These are phyloP conservation scores for Euclidia mi DNA, from an alignment of 2,888 invertebrate genomes.

Conservation along the genomic window DNA sequence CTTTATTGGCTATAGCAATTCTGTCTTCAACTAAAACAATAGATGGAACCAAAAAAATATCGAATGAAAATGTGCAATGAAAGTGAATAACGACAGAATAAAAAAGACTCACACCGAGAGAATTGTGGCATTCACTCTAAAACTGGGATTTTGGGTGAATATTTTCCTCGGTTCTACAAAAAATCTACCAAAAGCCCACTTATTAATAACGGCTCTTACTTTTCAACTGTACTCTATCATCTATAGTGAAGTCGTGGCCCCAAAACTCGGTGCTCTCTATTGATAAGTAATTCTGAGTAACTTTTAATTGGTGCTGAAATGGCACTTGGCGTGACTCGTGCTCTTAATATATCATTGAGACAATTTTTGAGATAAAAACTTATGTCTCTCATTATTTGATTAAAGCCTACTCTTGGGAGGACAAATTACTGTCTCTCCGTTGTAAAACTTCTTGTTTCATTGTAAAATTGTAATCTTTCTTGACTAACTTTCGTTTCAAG, in stretches of 20 bases:
- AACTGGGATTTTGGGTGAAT: slow-evolving; percentile 36
- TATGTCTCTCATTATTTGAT: slow-evolving; percentile 52
- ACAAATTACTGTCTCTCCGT: slow-evolving; percentile 28
- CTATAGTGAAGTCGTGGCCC: slow-evolving; percentile 13
- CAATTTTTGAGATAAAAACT: slow-evolving; percentile 46
- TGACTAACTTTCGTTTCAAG: slow-evolving; percentile 30
- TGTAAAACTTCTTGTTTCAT: slow-evolving; percentile 47
- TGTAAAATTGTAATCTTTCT: slow-evolving; percentile 51
- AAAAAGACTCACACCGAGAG: slow-evolving; percentile 30
- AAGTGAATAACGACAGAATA: slow-evolving; percentile 21
- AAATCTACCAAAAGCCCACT: slow-evolving; percentile 27
- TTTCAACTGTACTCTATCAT: slow-evolving; percentile 48
- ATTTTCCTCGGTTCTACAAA: slow-evolving; percentile 26
- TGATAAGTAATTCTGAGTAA: slow-evolving; percentile 48
- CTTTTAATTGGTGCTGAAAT: slow-evolving; percentile 50
- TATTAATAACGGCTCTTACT: slow-evolving; percentile 44
- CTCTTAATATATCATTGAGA: slow-evolving; percentile 26
- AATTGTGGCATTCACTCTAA: slow-evolving; percentile 26
- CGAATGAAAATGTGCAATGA: too few species aligned
- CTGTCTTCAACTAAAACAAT: not conserved
- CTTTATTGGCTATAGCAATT: too few species aligned
- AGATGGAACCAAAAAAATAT: too few species aligned
- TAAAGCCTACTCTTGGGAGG: slow-evolving; percentile 23
- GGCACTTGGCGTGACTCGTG: slow-evolving; percentile 32
- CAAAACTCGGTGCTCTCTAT: slow-evolving; percentile 29